A percentile compares a stretch with the other conserved stretches of the same genome.
phyloP scores from a whole-genome alignment of 1,140 invertebrate genomes.

The Neodiprion virginianus region DNA sequence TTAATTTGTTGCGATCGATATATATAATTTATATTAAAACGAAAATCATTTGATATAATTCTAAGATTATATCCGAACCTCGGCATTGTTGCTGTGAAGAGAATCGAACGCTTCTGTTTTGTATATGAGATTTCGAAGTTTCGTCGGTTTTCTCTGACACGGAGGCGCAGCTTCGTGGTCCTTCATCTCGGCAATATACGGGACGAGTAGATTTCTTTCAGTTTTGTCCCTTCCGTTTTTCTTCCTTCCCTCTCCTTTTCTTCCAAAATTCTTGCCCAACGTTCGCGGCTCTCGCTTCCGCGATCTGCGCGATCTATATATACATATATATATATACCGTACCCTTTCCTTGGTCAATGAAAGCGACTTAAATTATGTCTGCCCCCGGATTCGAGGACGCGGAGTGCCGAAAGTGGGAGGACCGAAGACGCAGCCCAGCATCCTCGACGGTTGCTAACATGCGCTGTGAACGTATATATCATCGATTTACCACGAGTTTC shows the following conservation, averaged over 20 bases:
- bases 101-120: constrained; percentile 70
- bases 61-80: constrained; percentile 53
- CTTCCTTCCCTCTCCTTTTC: neutral
- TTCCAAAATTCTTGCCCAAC: neutral
- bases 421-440: constrained; percentile 31
- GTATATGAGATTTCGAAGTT: constrained; percentile 66
- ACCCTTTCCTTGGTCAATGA: neutral
- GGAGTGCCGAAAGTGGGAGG: constrained; percentile 22
- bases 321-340: neutral
- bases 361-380: neutral
- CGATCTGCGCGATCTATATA: neutral
- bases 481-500: constrained; percentile 42
- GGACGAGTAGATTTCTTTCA: neutral
- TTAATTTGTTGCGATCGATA: too few relatives aligned
- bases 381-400: neutral
- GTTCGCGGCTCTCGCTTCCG: neutral
- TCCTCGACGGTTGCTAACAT: constrained; percentile 41
- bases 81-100: constrained; percentile 63
- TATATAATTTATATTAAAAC: too few relatives aligned
- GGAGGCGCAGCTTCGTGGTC: constrained; percentile 43
- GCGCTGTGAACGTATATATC: constrained; percentile 36
- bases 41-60: too few relatives aligned
- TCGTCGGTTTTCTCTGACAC: constrained; percentile 64
- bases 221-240: neutral
- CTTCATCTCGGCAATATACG: constrained; percentile 44